Conservation (phyloP, 2,888 invertebrate species). For the Chaitophorus viminalis region DNA sequence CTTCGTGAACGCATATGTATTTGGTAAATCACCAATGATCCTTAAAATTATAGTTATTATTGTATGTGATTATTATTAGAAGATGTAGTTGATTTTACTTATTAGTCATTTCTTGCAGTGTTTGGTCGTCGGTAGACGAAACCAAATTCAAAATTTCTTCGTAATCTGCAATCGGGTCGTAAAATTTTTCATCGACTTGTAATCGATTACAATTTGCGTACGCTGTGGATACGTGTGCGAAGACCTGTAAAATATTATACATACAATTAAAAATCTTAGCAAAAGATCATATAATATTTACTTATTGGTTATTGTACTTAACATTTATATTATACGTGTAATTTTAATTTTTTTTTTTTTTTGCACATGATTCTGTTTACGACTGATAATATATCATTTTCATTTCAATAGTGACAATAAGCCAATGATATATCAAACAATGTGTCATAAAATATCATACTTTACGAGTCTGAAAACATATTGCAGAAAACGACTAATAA, state of each 20-base stretch:
- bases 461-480: background rate
- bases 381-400: background rate
- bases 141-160: constrained; percentile 66
- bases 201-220: constrained; percentile 67
- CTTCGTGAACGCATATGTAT: constrained; percentile 89
- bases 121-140: constrained; percentile 67
- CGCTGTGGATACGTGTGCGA: constrained; percentile 68
- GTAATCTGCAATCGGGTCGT: constrained; percentile 67
- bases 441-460: background rate
- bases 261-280: background rate
- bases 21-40: constrained; percentile 74
- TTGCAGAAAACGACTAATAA: too few relatives aligned
- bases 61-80: background rate
- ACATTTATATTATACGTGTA: background rate
- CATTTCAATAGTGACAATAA: background rate
- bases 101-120: constrained; percentile 67
- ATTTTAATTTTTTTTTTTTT: too few relatives aligned
- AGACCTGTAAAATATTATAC: constrained; percentile 57
- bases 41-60: constrained; percentile 58
- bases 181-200: constrained; percentile 68
- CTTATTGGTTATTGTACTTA: background rate
- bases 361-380: background rate
- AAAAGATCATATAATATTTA: background rate
- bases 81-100: constrained; percentile 65
- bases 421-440: too few relatives aligned